A percentile compares a stretch with the other conserved stretches of the same genome.
These are phyloP conservation scores for Rhadina sibilatrix DNA, from an alignment of 2,113 vertebrate genomes.

Conservation along the genomic window DNA sequence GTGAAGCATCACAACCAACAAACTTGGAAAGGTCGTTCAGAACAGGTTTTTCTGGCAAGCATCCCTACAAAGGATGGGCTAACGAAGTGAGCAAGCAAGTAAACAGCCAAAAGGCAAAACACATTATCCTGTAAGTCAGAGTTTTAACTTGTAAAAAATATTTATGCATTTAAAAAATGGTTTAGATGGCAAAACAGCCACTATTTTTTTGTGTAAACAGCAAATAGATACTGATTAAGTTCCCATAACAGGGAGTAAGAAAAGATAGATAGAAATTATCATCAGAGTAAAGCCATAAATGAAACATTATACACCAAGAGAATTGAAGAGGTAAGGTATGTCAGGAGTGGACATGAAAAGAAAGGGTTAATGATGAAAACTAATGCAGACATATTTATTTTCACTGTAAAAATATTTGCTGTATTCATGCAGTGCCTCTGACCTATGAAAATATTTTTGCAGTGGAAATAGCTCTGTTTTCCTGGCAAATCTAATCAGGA, in stretches of 20 bases:
- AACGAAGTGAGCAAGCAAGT: neutral
- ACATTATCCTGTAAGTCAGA: neutral
- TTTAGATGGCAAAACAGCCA: neutral
- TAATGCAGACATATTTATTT: slow-evolving; percentile 39
- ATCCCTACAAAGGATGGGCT: neutral
- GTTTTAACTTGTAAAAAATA: neutral
- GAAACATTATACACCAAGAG: neutral
- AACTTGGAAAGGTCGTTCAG: neutral
- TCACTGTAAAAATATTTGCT: slow-evolving; percentile 53
- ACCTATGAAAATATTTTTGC: slow-evolving; percentile 56
- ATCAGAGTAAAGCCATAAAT: neutral
- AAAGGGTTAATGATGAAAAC: slow-evolving; percentile 23
- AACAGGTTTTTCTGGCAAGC: neutral
- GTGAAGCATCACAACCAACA: neutral
- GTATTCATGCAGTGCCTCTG: slow-evolving; percentile 40
- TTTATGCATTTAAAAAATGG: neutral
- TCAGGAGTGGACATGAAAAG: neutral
- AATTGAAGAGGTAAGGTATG: neutral
- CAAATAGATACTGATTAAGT: neutral
- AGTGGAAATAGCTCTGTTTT: slow-evolving; percentile 52
- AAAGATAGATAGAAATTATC: neutral
- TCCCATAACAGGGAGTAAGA: neutral
- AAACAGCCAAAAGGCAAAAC: neutral
- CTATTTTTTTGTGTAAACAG: neutral
- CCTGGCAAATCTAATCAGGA: slow-evolving; percentile 26